Evolutionary conservation across 2,113 vertebrate genomes (phyloP).

Genomic region (Heliornis fulica): DNA sequence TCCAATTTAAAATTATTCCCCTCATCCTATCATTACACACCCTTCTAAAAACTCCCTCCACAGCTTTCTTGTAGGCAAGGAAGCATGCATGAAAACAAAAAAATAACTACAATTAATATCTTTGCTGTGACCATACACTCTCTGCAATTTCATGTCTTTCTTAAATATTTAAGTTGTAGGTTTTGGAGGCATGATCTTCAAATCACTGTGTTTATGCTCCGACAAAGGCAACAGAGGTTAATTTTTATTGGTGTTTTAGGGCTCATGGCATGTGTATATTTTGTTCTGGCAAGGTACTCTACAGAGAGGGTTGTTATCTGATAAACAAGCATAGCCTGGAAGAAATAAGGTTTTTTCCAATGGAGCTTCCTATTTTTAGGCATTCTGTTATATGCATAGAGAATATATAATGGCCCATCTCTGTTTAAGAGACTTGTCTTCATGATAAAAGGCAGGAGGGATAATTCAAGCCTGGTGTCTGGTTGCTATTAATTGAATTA

Average conservation of each 20-base stretch:
- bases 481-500: slow-evolving; percentile 30
- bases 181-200: not conserved
- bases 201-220: not conserved
- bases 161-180: not conserved
- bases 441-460: not conserved
- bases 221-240: not conserved
- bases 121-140: not conserved
- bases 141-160: not conserved
- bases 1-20: too few relatives aligned
- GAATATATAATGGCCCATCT: not conserved
- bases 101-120: not conserved
- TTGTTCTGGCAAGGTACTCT: slow-evolving; percentile 5
- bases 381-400: not conserved
- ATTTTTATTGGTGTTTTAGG: not conserved
- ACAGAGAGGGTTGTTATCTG: not conserved
- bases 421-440: not conserved
- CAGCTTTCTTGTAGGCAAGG: too few relatives aligned
- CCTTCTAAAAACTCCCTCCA: too few relatives aligned
- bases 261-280: not conserved
- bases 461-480: slow-evolving; percentile 2
- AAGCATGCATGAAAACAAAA: not conserved
- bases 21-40: too few relatives aligned
- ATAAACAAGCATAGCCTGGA: not conserved
- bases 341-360: not conserved
- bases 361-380: not conserved